Conservation (phyloP, 2,113 vertebrate species). For the Crocuta crocuta region DNA sequence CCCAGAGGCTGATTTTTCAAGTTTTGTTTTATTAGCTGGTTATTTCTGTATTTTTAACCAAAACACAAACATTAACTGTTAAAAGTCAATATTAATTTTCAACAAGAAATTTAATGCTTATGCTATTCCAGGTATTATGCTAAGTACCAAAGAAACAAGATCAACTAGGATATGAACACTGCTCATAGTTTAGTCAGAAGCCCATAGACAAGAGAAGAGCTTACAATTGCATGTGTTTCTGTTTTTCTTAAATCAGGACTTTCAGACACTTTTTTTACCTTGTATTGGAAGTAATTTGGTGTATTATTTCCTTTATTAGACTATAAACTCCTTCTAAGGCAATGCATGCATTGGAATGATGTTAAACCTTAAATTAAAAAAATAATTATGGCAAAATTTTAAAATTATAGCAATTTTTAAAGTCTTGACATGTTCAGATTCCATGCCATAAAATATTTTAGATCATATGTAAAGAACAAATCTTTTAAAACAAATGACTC, state of each 20-base stretch:
- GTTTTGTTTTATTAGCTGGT: conserved; percentile 13
- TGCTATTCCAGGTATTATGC: neutral
- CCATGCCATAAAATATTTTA: conserved; percentile 59
- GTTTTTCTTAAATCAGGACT: conserved; percentile 21
- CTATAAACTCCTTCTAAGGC: neutral
- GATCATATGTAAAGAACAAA: conserved; percentile 12
- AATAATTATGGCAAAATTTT: neutral
- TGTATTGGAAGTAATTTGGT: neutral
- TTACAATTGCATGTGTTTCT: neutral
- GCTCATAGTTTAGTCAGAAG: neutral
- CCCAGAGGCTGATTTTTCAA: neutral
- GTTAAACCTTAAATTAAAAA: conserved; percentile 37
- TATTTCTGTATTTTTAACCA: neutral
- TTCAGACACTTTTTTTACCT: neutral
- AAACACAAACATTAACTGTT: neutral
- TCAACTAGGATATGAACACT: neutral
- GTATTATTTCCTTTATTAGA: neutral
- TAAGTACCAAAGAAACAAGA: neutral
- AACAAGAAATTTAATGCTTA: neutral
- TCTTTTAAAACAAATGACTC: conserved; percentile 75
- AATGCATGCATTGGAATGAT: neutral
- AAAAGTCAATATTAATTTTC: conserved; percentile 31
- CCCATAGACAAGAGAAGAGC: neutral
- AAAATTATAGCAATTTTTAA: conserved; percentile 55
- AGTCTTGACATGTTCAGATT: neutral